A percentile compares a stretch with the other conserved stretches of the same genome.
Conservation (phyloP, 2,797 vertebrate genomes). For the Parauchenoglanis ngamensis region DNA sequence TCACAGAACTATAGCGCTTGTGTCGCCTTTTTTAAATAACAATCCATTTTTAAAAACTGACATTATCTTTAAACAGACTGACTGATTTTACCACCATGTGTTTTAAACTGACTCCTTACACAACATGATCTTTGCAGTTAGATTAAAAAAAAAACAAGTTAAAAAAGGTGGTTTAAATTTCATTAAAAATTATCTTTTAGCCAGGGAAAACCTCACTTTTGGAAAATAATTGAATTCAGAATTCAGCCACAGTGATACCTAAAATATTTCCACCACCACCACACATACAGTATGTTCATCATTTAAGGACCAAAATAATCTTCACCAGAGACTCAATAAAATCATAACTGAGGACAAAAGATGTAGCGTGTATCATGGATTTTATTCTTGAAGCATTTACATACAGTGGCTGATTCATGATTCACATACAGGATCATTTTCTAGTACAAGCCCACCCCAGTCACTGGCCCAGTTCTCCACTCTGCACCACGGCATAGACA, state of each 20-base stretch:
- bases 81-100: background rate
- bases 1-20: background rate
- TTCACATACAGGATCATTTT: slow-evolving; percentile 73
- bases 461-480: slow-evolving; percentile 24
- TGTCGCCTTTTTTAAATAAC: background rate
- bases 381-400: slow-evolving; percentile 75
- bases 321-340: background rate
- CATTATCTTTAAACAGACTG: background rate
- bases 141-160: too few relatives aligned
- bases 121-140: background rate
- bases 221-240: background rate
- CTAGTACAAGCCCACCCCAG: slow-evolving; percentile 45
- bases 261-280: background rate
- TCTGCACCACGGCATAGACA: slow-evolving; percentile 46
- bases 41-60: background rate
- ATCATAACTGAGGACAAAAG: slow-evolving; percentile 29
- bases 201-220: background rate
- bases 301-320: background rate
- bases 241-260: background rate
- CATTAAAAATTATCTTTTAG: background rate
- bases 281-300: too few relatives aligned
- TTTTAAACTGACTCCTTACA: background rate
- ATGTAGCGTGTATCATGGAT: slow-evolving; percentile 68
- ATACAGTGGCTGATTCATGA: slow-evolving; percentile 76
- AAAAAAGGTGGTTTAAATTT: too few relatives aligned